Conservation (phyloP, 2,113 vertebrate genomes). For the Cercopithecus mona region DNA sequence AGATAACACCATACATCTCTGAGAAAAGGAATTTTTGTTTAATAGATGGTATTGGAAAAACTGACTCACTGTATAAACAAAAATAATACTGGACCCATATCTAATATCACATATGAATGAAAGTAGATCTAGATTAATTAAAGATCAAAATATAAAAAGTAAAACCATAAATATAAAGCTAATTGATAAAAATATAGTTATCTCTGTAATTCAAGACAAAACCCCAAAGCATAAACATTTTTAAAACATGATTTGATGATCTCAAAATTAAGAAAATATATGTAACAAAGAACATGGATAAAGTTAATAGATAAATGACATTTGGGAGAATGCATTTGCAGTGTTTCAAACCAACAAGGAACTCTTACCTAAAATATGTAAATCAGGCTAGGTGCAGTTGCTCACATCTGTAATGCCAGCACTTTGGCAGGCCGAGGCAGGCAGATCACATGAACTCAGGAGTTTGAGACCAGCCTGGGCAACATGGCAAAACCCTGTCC, state of each 20-base stretch:
- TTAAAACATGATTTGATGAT: not conserved
- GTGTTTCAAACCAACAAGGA: not conserved
- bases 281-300: not conserved
- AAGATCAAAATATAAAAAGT: not conserved
- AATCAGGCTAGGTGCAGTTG: not conserved
- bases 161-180: not conserved
- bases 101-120: not conserved
- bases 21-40: not conserved
- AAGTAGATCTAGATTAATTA: not conserved
- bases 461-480: not conserved
- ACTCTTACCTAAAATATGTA: not conserved
- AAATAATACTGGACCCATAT: not conserved
- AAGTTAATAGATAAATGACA: not conserved
- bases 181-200: not conserved
- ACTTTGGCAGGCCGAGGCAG: not conserved
- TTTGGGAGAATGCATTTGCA: not conserved
- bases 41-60: not conserved
- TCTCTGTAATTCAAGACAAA: conserved; percentile 17
- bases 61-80: not conserved
- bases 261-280: not conserved
- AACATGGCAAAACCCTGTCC: not conserved
- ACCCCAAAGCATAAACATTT: not conserved
- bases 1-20: not conserved
- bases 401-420: not conserved
- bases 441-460: not conserved